Evolutionary conservation across 92 coral and sea anemone species (phyloP).

Genomic region (Palythoa heliodiscus): DNA sequence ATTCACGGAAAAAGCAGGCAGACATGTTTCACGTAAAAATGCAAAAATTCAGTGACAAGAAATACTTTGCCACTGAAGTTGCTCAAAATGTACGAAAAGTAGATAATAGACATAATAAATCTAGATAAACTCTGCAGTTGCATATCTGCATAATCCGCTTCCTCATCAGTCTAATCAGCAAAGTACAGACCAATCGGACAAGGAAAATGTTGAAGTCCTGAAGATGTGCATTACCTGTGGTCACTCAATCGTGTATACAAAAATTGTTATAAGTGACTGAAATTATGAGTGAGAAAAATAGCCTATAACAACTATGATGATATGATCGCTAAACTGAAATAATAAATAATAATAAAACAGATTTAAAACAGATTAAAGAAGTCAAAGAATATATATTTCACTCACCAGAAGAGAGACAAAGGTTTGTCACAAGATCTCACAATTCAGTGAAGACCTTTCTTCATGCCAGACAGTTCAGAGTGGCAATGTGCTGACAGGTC

Average conservation of each 20-base stretch:
- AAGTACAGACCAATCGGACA: too few species aligned
- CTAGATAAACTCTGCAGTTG: conserved; percentile 3
- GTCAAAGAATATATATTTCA: neutral
- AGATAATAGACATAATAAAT: neutral
- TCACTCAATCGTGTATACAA: neutral
- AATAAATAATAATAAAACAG: neutral
- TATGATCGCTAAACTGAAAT: neutral
- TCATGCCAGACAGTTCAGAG: conserved; percentile 11
- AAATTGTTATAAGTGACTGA: too few species aligned
- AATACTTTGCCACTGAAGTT: conserved; percentile 1
- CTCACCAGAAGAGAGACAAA: neutral
- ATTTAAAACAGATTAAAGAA: neutral
- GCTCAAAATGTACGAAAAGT: neutral
- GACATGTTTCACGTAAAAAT: too few species aligned
- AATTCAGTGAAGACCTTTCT: conserved; percentile 16
- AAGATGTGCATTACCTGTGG: neutral
- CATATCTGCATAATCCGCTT: conserved; percentile 5
- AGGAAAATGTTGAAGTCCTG: conserved; percentile 20
- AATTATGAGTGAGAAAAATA: neutral
- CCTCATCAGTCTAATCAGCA: conserved; percentile 1
- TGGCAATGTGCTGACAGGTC: conserved; percentile 16
- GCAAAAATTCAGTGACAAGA: conserved; percentile 7
- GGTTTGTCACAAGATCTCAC: conserved; percentile 11
- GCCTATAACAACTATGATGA: neutral
- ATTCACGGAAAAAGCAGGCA: too few species aligned